Evolutionary conservation across 2,888 invertebrate species (phyloP), one percentile per base, ranked within the genome.

Genomic region (Mantis religiosa): DNA sequence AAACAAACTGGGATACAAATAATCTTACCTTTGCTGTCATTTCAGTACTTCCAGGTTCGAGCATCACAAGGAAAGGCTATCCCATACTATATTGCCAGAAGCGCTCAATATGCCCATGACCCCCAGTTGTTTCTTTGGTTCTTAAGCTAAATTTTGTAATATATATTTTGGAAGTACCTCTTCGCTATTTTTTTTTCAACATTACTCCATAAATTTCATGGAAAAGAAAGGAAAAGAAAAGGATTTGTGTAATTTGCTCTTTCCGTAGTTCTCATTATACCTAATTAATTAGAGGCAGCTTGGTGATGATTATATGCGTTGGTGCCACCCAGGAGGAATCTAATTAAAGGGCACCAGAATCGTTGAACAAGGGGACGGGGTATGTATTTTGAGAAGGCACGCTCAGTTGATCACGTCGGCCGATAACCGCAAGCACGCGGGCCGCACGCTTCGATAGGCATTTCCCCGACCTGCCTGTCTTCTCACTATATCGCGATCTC

Each of bases 381-480:
- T 71, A 71, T 71, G 54, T 71, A 71, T 71, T 71, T 71, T 71
- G 54, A 71, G 54, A 71, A 71, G 54, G 54, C 54, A 71, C 54
- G 54, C 54, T 71, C 54, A 71, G 54, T 71, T 71, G 54, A 71
- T 71, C 54, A 71, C 54, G 54, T 71, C 54, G 54, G 54, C 54
- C 54, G 54, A 71, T 71, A 71, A 71, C 54, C 54, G 54, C 54
- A 71, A 71, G 54, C 54, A 71, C 54, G 54, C 54, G 54, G 86
- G 82, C 87, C 27, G 87, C 87, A 87, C 82, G 87, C 87, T 82
- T 87, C 87, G 87, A 87, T 87, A 82, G 87, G 82, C 87, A 87
- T 87, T 87, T 87, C 87, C 87, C 87, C 82, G 82, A 87, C 82
- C 87, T 82, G 87, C 82, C 87, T 87, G 82, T 87, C 87, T 82